Evolutionary conservation across 2,113 vertebrate species (phyloP).

Genomic region (Rhegmatorhina hoffmannsi): DNA sequence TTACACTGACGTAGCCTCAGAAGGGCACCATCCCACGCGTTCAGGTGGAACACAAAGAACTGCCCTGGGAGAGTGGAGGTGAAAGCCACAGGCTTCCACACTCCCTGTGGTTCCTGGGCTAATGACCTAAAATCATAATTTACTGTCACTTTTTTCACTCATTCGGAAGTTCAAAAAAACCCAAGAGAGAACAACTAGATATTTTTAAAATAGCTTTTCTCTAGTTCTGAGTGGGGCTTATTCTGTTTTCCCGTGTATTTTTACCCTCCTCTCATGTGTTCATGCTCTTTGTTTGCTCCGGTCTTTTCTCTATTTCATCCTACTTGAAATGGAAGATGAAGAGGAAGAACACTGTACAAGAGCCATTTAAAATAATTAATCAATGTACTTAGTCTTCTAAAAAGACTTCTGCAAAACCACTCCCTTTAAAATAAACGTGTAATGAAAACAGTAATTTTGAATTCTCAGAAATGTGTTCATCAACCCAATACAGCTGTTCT

Average conservation of each 20-base stretch:
- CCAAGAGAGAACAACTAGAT: no score
- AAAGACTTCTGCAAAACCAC: background rate
- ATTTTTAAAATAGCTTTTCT: background rate
- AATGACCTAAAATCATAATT: background rate
- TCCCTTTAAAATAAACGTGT: background rate
- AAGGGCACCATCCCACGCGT: background rate
- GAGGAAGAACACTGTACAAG: background rate
- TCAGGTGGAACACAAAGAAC: background rate
- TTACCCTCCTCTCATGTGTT: background rate
- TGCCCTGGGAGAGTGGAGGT: background rate
- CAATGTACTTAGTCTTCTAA: background rate
- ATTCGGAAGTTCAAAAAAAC: background rate
- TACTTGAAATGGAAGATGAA: background rate
- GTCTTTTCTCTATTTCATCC: background rate
- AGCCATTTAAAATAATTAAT: conserved; percentile 27
- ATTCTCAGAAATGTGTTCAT: background rate
- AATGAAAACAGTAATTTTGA: background rate
- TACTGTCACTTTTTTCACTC: background rate
- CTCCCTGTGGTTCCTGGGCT: rapidly evolving
- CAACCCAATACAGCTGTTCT: background rate
- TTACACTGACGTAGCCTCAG: rapidly evolving
- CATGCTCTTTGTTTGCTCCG: background rate
- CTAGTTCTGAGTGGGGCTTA: background rate
- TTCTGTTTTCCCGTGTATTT: background rate
- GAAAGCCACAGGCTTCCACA: background rate